Evolutionary conservation across 2,888 invertebrate genomes (phyloP).

Genomic region (Amphimallon solstitiale): DNA sequence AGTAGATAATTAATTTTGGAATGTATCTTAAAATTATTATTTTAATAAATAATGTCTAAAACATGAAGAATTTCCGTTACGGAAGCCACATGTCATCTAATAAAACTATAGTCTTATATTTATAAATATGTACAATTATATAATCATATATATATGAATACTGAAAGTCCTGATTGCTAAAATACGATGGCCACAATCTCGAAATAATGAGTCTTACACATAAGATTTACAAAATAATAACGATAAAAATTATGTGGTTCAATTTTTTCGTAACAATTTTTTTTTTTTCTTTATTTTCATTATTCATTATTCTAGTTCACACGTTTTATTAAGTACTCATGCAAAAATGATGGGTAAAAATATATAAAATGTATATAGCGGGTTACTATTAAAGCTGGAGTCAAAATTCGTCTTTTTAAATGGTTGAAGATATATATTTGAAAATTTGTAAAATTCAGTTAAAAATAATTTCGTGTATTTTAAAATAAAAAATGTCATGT

Average conservation of each 20-base stretch:
- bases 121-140: slow-evolving; percentile 51
- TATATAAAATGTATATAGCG: not conserved
- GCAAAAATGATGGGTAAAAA: no score
- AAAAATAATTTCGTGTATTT: no score
- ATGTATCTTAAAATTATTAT: slow-evolving; percentile 51
- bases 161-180: slow-evolving; percentile 55
- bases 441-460: no score
- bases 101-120: slow-evolving; percentile 46
- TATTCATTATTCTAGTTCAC: not conserved
- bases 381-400: no score
- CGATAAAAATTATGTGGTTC: slow-evolving; percentile 39
- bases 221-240: slow-evolving; percentile 32
- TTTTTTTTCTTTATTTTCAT: slow-evolving; percentile 13
- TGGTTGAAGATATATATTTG: no score
- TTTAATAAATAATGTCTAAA: slow-evolving; percentile 49
- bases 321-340: not conserved
- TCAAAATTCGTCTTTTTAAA: no score
- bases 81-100: slow-evolving; percentile 53
- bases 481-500: no score
- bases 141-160: slow-evolving; percentile 54
- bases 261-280: slow-evolving; percentile 17
- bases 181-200: slow-evolving; percentile 56
- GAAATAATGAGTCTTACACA: slow-evolving; percentile 40
- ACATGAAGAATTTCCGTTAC: slow-evolving; percentile 50
- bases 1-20: slow-evolving; percentile 48